These are phyloP conservation scores for Phenganax stokvisi DNA, from an alignment of 92 coral and sea anemone species.

Conservation along the genomic window DNA sequence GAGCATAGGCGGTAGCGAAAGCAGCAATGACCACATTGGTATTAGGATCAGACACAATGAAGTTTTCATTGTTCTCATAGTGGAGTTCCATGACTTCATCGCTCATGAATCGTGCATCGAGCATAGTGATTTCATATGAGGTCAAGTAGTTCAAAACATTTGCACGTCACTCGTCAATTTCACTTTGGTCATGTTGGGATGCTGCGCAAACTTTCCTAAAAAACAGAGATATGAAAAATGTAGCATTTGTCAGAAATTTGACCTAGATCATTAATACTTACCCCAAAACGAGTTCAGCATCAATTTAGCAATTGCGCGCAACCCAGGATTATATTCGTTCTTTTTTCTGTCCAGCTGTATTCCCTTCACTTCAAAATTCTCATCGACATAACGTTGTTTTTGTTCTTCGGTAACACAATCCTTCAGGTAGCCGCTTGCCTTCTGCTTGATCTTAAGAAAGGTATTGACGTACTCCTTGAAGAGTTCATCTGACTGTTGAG, in stretches of 20 bases:
- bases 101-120: not conserved
- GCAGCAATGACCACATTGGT: not conserved
- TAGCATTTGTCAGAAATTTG: not conserved
- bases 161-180: not conserved
- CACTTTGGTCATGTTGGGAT: constrained; percentile 33
- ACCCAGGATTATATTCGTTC: constrained; percentile 42
- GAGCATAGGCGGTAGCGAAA: not conserved
- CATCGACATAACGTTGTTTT: constrained; percentile 25
- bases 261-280: not conserved
- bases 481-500: constrained; percentile 22
- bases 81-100: not conserved
- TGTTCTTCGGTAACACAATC: constrained; percentile 47
- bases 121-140: too few relatives aligned
- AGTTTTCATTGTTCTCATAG: not conserved
- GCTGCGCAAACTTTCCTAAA: constrained; percentile 52
- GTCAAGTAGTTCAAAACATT: too few relatives aligned
- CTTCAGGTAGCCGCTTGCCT: constrained; percentile 43
- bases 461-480: constrained; percentile 42
- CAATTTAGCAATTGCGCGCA: constrained; percentile 45
- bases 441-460: constrained; percentile 49
- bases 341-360: constrained; percentile 33
- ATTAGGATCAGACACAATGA: not conserved
- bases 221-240: not conserved
- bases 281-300: constrained; percentile 45
- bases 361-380: constrained; percentile 23